phyloP scores from a whole-genome alignment of 1,140 invertebrate genomes.

The Psix sp. region DNA sequence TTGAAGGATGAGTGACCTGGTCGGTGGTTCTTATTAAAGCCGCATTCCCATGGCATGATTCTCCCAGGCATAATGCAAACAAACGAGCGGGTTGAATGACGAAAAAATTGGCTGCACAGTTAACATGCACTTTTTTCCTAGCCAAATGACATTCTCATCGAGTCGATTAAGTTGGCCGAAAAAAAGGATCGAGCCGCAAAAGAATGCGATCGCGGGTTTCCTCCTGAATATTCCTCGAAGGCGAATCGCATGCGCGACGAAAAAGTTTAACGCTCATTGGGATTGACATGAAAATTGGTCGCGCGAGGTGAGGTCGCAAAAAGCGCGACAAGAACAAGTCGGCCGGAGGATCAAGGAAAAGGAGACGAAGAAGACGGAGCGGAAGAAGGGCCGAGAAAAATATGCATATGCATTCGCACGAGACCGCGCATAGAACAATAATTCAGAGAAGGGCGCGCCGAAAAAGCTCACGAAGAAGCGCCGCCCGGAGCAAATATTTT shows the following conservation, averaged over 20 bases:
- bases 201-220: conserved; percentile 46
- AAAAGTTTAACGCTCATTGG: conserved; percentile 46
- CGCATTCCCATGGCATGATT: conserved; percentile 39
- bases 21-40: conserved; percentile 43
- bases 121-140: conserved; percentile 36
- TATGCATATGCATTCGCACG: conserved; percentile 42
- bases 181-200: not conserved
- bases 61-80: conserved; percentile 52
- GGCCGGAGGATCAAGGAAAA: conserved; percentile 8
- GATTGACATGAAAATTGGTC: conserved; percentile 55
- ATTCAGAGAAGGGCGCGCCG: conserved; percentile 48
- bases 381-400: conserved; percentile 31
- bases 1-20: conserved; percentile 43
- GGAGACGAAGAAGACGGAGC: conserved; percentile 8
- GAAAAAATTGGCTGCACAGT: conserved; percentile 37
- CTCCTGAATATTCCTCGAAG: conserved; percentile 39
- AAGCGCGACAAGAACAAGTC: conserved; percentile 27
- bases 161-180: conserved; percentile 41
- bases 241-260: conserved; percentile 32
- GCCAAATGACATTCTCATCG: conserved; percentile 53
- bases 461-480: conserved; percentile 20
- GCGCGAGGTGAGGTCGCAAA: conserved; percentile 30
- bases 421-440: conserved; percentile 40
- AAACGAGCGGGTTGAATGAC: conserved; percentile 15
- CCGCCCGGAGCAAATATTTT: conserved; percentile 40